A percentile compares a stretch with the other conserved stretches of the same genome.
Evolutionary conservation across 2,888 invertebrate species (phyloP).

Genomic region (Eristalinus aeneus): DNA sequence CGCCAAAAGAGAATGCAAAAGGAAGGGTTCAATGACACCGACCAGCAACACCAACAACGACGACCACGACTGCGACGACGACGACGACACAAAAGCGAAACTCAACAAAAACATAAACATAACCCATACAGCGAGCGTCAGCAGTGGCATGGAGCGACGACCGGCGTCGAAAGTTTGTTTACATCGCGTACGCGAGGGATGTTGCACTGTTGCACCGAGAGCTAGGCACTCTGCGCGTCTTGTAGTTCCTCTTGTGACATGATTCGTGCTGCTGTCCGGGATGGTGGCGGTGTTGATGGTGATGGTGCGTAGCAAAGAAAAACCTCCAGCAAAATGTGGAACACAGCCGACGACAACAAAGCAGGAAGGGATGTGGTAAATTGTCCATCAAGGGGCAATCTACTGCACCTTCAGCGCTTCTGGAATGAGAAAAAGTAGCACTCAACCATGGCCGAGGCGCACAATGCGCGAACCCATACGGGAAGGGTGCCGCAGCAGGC

Average conservation of each 20-base stretch:
- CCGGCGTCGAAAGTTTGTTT: constrained; percentile 71
- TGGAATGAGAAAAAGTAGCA: background rate
- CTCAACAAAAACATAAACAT: constrained; percentile 70
- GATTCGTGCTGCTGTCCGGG: background rate
- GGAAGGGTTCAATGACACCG: constrained; percentile 67
- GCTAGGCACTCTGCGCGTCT: background rate
- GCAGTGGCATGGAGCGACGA: constrained; percentile 58
- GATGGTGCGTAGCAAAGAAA: constrained; percentile 24
- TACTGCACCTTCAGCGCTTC: constrained; percentile 13
- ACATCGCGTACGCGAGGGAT: constrained; percentile 56
- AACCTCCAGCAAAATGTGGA: constrained; percentile 29
- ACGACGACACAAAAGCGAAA: constrained; percentile 72
- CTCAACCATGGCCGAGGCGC: background rate
- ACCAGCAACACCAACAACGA: background rate
- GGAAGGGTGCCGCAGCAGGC: background rate
- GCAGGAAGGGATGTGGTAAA: constrained; percentile 14
- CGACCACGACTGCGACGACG: constrained; percentile 14
- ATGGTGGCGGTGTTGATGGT: background rate
- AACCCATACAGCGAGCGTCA: constrained; percentile 44
- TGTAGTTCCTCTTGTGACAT: background rate
- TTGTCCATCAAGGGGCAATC: constrained; percentile 14
- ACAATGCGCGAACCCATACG: background rate
- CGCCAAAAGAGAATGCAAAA: constrained; percentile 49
- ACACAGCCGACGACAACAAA: constrained; percentile 8
- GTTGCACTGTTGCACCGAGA: constrained; percentile 66